Conservation (phyloP, 2,113 vertebrate genomes). For the Condylura cristata region DNA sequence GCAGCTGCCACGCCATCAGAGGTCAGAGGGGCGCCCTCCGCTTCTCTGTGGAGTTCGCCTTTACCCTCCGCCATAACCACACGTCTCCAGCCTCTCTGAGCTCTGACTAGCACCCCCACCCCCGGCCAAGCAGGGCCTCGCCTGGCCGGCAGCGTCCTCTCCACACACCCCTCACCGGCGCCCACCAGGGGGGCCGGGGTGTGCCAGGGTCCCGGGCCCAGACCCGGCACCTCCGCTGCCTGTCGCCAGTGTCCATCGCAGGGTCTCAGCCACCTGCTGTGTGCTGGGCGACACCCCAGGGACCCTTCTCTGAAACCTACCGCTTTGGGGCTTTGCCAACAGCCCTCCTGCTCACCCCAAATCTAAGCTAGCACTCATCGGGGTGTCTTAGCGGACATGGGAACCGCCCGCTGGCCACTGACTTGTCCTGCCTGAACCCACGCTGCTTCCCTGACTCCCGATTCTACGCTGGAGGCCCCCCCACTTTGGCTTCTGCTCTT, state of each 20-base stretch:
- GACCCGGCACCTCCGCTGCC: not conserved
- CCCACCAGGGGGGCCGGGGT: not conserved
- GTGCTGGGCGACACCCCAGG: rapidly evolving
- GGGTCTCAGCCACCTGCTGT: not conserved
- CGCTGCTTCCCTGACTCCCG: not conserved
- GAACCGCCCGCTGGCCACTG: not conserved
- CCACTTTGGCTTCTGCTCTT: not conserved
- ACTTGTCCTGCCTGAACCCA: not conserved
- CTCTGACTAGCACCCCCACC: rapidly evolving
- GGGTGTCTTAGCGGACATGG: not conserved
- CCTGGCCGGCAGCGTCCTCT: not conserved
- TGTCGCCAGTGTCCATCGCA: no score
- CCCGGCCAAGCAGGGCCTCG: not conserved
- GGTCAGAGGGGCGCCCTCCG: not conserved
- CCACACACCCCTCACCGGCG: rapidly evolving
- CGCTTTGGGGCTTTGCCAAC: not conserved
- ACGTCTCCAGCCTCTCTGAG: not conserved
- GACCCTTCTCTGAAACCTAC: not conserved
- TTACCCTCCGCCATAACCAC: no score
- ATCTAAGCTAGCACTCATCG: not conserved
- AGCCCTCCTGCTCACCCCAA: not conserved
- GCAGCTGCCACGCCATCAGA: rapidly evolving
- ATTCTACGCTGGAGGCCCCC: not conserved
- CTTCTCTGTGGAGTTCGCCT: no score
- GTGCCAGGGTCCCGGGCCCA: not conserved